These are phyloP conservation scores for Ichneumoninae sp. DNA, from an alignment of 2,888 invertebrate genomes.

Conservation along the genomic window DNA sequence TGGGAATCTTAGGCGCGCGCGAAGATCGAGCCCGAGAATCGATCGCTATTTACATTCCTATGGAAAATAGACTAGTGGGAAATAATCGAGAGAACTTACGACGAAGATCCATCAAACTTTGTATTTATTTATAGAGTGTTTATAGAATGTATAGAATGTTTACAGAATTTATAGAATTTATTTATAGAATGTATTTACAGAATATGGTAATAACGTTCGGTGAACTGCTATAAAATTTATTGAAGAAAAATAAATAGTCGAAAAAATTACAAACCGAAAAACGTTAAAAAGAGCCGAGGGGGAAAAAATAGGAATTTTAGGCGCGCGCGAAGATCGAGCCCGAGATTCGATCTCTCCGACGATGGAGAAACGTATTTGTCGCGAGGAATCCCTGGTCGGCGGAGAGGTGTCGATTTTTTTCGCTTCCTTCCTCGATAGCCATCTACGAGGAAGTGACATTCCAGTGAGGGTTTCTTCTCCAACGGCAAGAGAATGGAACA, in stretches of 20 bases:
- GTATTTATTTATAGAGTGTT: too few species aligned
- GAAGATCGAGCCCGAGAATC: slow-evolving; percentile 52
- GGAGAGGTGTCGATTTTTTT: slow-evolving; percentile 37
- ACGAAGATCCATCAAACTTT: slow-evolving; percentile 30
- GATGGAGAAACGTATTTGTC: slow-evolving; percentile 61
- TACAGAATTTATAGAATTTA: too few species aligned
- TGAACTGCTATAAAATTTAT: neutral
- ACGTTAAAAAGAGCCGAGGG: neutral
- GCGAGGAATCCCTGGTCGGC: slow-evolving; percentile 44
- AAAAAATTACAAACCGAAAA: neutral
- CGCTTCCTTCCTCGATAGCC: slow-evolving; percentile 48
- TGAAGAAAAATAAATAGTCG: neutral
- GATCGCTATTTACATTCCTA: slow-evolving; percentile 31
- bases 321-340: slow-evolving; percentile 31
- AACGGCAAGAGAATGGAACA: slow-evolving; percentile 29
- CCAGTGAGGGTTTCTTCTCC: slow-evolving; percentile 49
- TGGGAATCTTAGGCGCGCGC: slow-evolving; percentile 9
- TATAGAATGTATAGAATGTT: too few species aligned
- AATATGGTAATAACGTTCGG: too few species aligned
- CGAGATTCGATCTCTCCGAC: slow-evolving; percentile 62
- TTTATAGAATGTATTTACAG: too few species aligned
- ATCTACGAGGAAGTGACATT: slow-evolving; percentile 68
- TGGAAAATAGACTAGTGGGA: neutral
- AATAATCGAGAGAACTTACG: slow-evolving; percentile 15
- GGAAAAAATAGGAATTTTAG: neutral